Conservation (phyloP, 2,888 invertebrate genomes). For the Hydraecia micacea region DNA sequence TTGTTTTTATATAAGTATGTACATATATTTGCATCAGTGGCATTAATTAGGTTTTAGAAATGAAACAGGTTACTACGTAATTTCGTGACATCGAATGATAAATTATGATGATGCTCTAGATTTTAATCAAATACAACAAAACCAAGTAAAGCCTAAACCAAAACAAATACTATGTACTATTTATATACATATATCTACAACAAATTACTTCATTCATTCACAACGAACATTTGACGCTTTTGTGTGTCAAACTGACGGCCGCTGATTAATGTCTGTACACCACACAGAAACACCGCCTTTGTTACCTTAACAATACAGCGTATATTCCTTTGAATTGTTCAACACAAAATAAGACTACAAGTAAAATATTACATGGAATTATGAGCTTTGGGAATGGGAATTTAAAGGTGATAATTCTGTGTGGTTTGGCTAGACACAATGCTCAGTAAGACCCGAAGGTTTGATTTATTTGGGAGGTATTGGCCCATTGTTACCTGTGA, state of each 20-base stretch:
- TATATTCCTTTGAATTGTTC: constrained; percentile 44
- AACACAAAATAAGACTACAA: constrained; percentile 51
- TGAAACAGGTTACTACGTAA: background rate
- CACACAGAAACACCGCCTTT: constrained; percentile 46
- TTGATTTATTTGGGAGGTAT: constrained; percentile 70
- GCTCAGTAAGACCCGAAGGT: constrained; percentile 62
- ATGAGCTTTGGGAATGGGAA: constrained; percentile 45
- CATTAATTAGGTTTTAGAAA: background rate
- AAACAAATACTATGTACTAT: constrained; percentile 49
- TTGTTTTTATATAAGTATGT: background rate
- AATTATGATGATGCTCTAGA: constrained; percentile 17
- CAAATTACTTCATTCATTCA: constrained; percentile 67
- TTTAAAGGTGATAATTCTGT: constrained; percentile 60
- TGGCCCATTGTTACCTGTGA: constrained; percentile 67
- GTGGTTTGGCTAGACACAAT: constrained; percentile 54
- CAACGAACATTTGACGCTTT: constrained; percentile 66
- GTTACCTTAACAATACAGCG: constrained; percentile 33
- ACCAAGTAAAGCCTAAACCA: constrained; percentile 37
- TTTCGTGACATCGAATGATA: constrained; percentile 21
- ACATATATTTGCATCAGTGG: background rate
- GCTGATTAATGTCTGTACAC: constrained; percentile 59
- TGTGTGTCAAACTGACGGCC: constrained; percentile 60
- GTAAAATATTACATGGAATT: constrained; percentile 48
- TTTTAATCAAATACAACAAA: constrained; percentile 50
- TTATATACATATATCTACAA: constrained; percentile 56